A percentile compares a stretch with the other conserved stretches of the same genome.
phyloP scores from a whole-genome alignment of 2,888 invertebrate species.

The Macaria liturata region DNA sequence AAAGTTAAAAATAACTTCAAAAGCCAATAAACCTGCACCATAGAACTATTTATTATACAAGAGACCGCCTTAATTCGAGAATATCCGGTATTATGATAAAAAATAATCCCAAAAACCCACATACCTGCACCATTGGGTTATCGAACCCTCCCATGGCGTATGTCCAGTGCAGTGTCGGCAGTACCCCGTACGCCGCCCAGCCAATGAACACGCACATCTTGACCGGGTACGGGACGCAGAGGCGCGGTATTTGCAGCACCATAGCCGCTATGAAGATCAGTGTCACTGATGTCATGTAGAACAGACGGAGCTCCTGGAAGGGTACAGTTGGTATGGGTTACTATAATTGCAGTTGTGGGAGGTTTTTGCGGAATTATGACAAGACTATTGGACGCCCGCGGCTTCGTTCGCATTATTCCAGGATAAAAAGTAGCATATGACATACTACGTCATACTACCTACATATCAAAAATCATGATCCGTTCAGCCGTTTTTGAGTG shows the following conservation, averaged over 20 bases:
- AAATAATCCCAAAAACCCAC: not conserved
- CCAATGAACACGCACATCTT: conserved; percentile 92
- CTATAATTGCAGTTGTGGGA: too few relatives aligned
- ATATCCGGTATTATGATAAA: not conserved
- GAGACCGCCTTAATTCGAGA: too few relatives aligned
- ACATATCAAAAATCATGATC: too few relatives aligned
- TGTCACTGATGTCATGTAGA: conserved; percentile 92
- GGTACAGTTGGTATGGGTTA: conserved; percentile 28
- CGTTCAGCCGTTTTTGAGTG: too few relatives aligned
- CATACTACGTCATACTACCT: too few relatives aligned
- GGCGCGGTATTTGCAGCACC: conserved; percentile 89
- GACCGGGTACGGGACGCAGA: conserved; percentile 87
- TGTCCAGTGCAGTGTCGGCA: conserved; percentile 96
- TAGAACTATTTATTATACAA: too few relatives aligned
- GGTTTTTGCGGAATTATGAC: too few relatives aligned
- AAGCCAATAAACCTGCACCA: too few relatives aligned
- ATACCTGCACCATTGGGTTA: conserved; percentile 91
- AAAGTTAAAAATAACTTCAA: too few relatives aligned
- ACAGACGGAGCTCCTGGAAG: conserved; percentile 87
- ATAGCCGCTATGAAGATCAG: conserved; percentile 92
- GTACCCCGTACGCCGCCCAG: conserved; percentile 95
- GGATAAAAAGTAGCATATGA: too few relatives aligned
- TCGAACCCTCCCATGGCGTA: conserved; percentile 94
- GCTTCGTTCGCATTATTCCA: too few relatives aligned
- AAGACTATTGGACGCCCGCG: too few relatives aligned